Conservation (phyloP, 2,888 invertebrate genomes). For the Polyommatus iphigenia region DNA sequence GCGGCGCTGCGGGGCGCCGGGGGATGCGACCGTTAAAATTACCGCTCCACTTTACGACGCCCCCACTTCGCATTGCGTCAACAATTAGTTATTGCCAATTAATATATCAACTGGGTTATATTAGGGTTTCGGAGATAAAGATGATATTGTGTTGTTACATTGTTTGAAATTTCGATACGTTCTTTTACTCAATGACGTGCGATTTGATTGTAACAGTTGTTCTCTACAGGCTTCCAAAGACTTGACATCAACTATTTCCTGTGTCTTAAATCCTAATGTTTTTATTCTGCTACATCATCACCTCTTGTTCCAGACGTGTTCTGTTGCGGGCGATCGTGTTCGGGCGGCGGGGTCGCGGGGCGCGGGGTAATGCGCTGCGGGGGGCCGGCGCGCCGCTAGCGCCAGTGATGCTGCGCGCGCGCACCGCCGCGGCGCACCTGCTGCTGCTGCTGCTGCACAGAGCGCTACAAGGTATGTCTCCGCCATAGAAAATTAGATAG, state of each 20-base stretch:
- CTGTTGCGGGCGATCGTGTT: background rate
- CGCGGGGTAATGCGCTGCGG: constrained; percentile 48
- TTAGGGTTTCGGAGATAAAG: background rate
- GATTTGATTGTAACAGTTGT: too few species aligned
- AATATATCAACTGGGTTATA: constrained; percentile 4
- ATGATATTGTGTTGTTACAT: background rate
- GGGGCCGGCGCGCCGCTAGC: constrained; percentile 59
- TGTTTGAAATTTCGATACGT: background rate
- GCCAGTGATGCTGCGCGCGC: constrained; percentile 59
- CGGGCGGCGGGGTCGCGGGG: constrained; percentile 33
- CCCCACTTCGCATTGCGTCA: constrained; percentile 23
- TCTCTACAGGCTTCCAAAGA: too few species aligned
- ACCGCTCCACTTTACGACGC: constrained; percentile 18
- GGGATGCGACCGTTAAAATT: constrained; percentile 10
- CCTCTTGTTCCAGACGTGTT: constrained; percentile 8
- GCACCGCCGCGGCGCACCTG: constrained; percentile 56
- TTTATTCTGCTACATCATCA: background rate
- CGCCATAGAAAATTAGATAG: too few species aligned
- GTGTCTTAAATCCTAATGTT: background rate
- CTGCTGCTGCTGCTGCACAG: constrained; percentile 62
- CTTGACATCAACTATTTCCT: background rate
- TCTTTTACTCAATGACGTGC: too few species aligned
- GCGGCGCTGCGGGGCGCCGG: background rate
- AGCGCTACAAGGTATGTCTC: constrained; percentile 58
- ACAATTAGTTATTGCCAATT: constrained; percentile 16